Evolutionary conservation across 2,888 invertebrate genomes (phyloP).

Genomic region (Scaptomyza cyrtandrae): DNA sequence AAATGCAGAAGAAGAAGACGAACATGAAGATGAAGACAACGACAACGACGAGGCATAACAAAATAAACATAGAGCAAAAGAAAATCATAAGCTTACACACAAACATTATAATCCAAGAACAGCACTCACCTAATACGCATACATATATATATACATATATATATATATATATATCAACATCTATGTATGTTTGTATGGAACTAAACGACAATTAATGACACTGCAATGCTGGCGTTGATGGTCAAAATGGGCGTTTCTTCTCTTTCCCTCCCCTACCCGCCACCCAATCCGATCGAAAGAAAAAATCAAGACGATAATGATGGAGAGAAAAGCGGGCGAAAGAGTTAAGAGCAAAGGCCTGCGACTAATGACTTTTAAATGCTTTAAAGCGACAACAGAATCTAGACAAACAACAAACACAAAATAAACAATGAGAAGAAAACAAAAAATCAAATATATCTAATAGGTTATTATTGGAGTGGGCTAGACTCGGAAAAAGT

Average conservation of each 20-base stretch:
- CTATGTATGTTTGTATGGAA: conserved; percentile 9
- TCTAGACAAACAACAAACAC: too few relatives aligned
- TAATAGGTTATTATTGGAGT: too few relatives aligned
- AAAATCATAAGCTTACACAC: neutral
- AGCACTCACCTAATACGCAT: conserved; percentile 1
- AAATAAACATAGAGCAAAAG: neutral
- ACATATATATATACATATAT: conserved; percentile 1
- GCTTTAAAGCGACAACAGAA: conserved; percentile 55
- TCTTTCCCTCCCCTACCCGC: neutral
- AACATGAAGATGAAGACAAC: too few relatives aligned
- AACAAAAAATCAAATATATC: too few relatives aligned
- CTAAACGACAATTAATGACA: conserved; percentile 74
- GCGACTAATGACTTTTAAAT: conserved; percentile 75
- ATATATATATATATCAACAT: neutral
- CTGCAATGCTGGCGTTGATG: conserved; percentile 53
- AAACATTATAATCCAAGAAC: conserved; percentile 23
- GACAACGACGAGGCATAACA: too few relatives aligned
- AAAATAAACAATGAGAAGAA: too few relatives aligned
- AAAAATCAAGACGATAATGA: neutral
- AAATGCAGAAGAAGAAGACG: conserved; percentile 46
- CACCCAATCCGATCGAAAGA: conserved; percentile 30
- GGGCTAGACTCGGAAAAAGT: too few relatives aligned
- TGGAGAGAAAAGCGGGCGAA: neutral
- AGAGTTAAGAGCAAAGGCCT: conserved; percentile 45
- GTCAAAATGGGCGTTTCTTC: conserved; percentile 42